Evolutionary conservation across 1,140 invertebrate genomes (phyloP), one percentile per base, ranked within the genome.

Genomic region (Spodoptera frugiperda): DNA sequence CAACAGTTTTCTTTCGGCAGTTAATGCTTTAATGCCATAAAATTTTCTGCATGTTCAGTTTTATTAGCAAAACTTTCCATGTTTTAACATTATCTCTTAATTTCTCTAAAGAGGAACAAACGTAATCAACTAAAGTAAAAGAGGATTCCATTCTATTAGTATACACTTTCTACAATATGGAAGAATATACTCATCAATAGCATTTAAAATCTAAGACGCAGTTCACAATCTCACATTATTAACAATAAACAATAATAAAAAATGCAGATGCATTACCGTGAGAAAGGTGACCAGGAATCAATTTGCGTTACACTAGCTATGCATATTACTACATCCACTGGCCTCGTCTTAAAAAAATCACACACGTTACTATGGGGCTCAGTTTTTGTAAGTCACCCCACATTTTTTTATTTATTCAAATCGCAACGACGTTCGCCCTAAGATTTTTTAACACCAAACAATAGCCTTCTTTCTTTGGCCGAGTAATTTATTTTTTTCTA

Each of bases 401-500:
- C 85, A 81, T 30, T 84, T 82, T 82, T 84, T 85, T 80, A 76
- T 77, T 89, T 91, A 93, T 91, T 93, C 90, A 93, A 93, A 91
- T 93, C 72, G 81, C 83, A 87, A 82, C 88, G 87, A 89, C 89
- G 84, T 78, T 72, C 87, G 87, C 85, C 87, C 86, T 83, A 79
- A 78, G 85, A 82, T 87, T 91, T 91, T 92, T 93, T 90, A 75
- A 19, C 78, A 30, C 59, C 88, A 89, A 91, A 93, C 90, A 93
- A 93, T 88, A 49, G 81, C 71, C 74, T 78, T 83, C 86, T 90
- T 89, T 89, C 87, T 90, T 89, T 70, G 83, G 78, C 48, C 78
- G 67, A 83, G 85, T 92, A 90, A 92, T 91, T 90, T 88, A 89
- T 92, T 93, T 91, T 33, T 92, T 93, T 91, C 63, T 87, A 87